Evolutionary conservation across 1,140 invertebrate species (phyloP), one percentile per base, ranked within the genome.

Genomic region (Cryptotermes secundus): DNA sequence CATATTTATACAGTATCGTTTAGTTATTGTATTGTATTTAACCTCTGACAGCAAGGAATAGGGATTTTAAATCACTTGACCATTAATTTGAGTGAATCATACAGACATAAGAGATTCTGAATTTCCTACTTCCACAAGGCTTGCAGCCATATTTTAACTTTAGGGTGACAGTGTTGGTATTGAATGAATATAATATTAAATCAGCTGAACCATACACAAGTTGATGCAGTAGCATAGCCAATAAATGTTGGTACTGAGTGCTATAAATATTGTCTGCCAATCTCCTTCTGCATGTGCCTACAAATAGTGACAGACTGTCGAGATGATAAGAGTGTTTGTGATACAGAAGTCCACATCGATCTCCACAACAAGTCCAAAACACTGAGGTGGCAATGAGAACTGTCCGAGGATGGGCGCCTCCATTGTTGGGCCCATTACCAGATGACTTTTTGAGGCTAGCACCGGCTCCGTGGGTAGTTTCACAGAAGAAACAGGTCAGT

Each of bases 381-480:
- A 45, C 35, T 12, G 83, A 79, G 87, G 86, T 84, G 87, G 89
- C 89, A 86, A 88, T 86, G 85, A 87, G 87, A 88, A 87, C 86
- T 87, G 87, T 87, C 87, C 87, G 89, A 84, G 93, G 93, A 87
- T 97, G 96, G 96, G 93, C 95, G 86, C 96, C 96, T 26, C 94
- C 96, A 34, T 91, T 98, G 88, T 87, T 98, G 34, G 95, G 96
- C 1, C 94, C 94, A 16, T 88, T 98, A 83, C 96, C 97, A 4
- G 92, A 94, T 49, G 94, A 94, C 88, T 97, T 98, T 90, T 90
- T 97, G 45, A 92, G 95, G 86, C 91, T 95, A 86, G 90, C 92
- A 1, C 89, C 91, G 0, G 86, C 80, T 65, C 59, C 81, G 19
- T 83, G 85, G 82, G 34, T 31, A 59, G 34, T 79, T 81, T 34